Conservation (phyloP, 2,797 vertebrate species). For the Pangasius larnaudii region DNA sequence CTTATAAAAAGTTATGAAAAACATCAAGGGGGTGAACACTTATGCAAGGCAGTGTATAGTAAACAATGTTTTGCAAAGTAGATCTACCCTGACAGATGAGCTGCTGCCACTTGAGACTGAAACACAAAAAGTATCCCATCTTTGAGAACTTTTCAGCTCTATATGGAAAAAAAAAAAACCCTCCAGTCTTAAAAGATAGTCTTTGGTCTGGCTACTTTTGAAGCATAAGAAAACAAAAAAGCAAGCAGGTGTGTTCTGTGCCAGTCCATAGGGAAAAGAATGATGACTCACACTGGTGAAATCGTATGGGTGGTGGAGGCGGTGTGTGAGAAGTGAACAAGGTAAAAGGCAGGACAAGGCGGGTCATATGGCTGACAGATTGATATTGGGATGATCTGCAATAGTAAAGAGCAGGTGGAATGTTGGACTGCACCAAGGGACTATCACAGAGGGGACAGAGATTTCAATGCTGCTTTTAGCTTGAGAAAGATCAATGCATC, state of each 20-base stretch:
- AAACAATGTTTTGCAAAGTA: background rate
- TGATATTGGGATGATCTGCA: conserved; percentile 24
- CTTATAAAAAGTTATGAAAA: background rate
- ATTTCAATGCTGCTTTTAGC: background rate
- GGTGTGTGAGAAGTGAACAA: background rate
- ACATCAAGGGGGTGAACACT: background rate
- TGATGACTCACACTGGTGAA: conserved; percentile 11
- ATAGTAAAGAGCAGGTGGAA: conserved; percentile 27
- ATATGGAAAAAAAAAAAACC: background rate
- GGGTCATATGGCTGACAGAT: background rate
- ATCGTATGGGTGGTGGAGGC: conserved; percentile 15
- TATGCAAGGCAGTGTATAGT: background rate
- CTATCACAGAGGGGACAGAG: conserved; percentile 64
- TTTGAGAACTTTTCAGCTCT: conserved; percentile 40
- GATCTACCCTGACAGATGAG: background rate
- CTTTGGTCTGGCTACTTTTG: conserved; percentile 53
- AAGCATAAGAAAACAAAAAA: conserved; percentile 31
- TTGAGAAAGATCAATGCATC: background rate
- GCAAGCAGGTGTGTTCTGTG: background rate
- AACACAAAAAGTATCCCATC: conserved; percentile 39
- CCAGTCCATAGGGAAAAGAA: conserved; percentile 20
- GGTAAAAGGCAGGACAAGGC: conserved; percentile 3
- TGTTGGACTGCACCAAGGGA: conserved; percentile 61
- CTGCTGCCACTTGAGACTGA: conserved; percentile 2
- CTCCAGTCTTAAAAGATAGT: conserved; percentile 46